Conservation (phyloP, 1,140 invertebrate genomes). For the Euwallacea similis region DNA sequence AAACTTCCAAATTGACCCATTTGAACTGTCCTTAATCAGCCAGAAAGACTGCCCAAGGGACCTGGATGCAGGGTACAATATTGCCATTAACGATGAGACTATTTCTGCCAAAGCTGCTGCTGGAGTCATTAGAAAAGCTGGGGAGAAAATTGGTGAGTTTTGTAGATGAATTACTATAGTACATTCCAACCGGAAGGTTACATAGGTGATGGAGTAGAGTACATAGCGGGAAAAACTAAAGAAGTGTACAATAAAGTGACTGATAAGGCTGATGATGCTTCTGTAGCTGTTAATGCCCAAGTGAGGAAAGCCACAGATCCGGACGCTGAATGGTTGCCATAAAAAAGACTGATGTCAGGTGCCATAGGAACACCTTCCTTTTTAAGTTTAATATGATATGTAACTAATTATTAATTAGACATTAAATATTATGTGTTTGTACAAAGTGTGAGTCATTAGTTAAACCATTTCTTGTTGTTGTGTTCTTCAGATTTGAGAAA, state of each 20-base stretch:
- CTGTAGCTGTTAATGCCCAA: slow-evolving; percentile 36
- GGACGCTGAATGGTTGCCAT: slow-evolving; percentile 54
- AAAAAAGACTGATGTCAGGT: slow-evolving; percentile 7
- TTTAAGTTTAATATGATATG: too few species aligned
- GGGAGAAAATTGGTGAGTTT: slow-evolving; percentile 58
- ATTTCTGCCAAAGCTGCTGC: slow-evolving; percentile 73
- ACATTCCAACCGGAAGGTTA: neutral
- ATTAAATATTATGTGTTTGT: too few species aligned
- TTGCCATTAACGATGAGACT: slow-evolving; percentile 74
- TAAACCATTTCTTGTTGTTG: too few species aligned
- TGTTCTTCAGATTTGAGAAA: too few species aligned
- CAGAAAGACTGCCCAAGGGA: slow-evolving; percentile 67
- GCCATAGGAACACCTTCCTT: too few species aligned
- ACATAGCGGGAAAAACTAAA: slow-evolving; percentile 58
- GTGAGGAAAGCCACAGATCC: slow-evolving; percentile 43
- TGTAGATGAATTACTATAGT: neutral
- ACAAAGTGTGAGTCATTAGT: too few species aligned
- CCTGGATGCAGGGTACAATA: slow-evolving; percentile 57
- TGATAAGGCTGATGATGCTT: slow-evolving; percentile 39
- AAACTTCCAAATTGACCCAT: slow-evolving; percentile 69
- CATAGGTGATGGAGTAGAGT: slow-evolving; percentile 63
- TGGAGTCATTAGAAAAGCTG: slow-evolving; percentile 68
- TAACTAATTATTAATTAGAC: too few species aligned
- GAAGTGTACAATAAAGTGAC: slow-evolving; percentile 60
- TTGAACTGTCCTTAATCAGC: slow-evolving; percentile 71